Evolutionary conservation across 1,140 invertebrate genomes (phyloP).

Genomic region (Drosophila bocki): DNA sequence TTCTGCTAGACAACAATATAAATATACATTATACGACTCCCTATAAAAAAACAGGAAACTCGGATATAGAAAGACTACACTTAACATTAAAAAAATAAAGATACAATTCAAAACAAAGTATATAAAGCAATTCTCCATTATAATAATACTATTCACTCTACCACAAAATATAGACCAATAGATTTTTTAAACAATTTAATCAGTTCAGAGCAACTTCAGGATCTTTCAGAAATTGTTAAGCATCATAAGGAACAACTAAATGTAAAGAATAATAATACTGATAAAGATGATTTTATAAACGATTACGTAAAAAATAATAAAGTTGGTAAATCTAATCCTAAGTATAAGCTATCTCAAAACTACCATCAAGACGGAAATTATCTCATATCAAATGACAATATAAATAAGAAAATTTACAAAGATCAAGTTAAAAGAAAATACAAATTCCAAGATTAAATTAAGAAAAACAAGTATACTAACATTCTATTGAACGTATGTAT

Average conservation of each 20-base stretch:
- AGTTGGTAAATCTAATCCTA: conserved; percentile 4
- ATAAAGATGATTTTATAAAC: not conserved
- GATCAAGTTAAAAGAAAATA: not conserved
- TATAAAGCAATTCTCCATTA: not conserved
- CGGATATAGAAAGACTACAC: not conserved
- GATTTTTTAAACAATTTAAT: not conserved
- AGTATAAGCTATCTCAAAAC: conserved; percentile 17
- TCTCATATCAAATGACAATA: conserved; percentile 4
- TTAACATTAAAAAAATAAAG: not conserved
- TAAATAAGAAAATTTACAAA: not conserved
- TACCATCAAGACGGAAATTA: conserved; percentile 15
- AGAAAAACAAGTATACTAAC: not conserved
- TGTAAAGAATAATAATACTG: too few relatives aligned
- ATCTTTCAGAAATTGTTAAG: not conserved
- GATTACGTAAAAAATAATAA: conserved; percentile 5
- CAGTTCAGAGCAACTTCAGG: not conserved
- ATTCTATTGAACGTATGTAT: too few relatives aligned
- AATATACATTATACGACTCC: not conserved
- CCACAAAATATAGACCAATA: too few relatives aligned
- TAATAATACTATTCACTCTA: too few relatives aligned
- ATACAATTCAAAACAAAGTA: not conserved
- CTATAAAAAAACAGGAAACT: not conserved
- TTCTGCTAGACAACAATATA: not conserved
- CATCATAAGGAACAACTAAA: not conserved
- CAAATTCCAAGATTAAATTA: not conserved